Percentiles rank a stretch among this genome's conserved stretches.
Evolutionary conservation across 2,888 invertebrate species (phyloP).

Genomic region (Cheilosia impressa): DNA sequence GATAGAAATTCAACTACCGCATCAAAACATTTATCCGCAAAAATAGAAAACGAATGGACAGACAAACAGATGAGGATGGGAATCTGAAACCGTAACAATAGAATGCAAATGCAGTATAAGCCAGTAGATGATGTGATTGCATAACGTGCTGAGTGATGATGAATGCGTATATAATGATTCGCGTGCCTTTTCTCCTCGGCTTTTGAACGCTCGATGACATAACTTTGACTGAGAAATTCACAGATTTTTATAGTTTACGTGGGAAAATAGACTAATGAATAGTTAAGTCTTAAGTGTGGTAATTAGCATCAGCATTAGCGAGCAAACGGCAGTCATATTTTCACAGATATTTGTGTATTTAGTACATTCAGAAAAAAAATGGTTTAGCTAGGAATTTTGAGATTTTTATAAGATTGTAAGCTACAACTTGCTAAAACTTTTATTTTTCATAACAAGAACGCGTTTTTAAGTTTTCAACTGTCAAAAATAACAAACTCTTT

Average conservation of each 20-base stretch:
- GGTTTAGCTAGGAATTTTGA: too few relatives aligned
- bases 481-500: too few relatives aligned
- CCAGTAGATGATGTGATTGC: conserved; percentile 15
- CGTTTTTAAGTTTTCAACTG: too few relatives aligned
- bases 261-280: conserved; percentile 11
- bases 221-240: conserved; percentile 9
- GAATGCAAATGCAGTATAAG: background rate
- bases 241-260: conserved; percentile 6
- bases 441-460: too few relatives aligned
- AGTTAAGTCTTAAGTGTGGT: conserved; percentile 25
- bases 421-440: too few relatives aligned
- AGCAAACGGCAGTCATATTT: background rate
- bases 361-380: background rate
- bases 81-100: conserved; percentile 15
- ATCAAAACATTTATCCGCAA: conserved; percentile 2
- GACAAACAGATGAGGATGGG: conserved; percentile 6
- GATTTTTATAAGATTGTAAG: too few relatives aligned
- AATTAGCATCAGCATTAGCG: background rate
- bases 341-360: conserved; percentile 3
- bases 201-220: conserved; percentile 11
- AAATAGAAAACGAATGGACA: background rate
- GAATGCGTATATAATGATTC: conserved; percentile 18
- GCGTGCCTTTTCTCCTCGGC: background rate
- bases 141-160: conserved; percentile 10
- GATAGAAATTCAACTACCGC: background rate